Base-by-base conservation (phyloP, 2,113 vertebrate species). In the Psephotus haematonotus region DNA sequence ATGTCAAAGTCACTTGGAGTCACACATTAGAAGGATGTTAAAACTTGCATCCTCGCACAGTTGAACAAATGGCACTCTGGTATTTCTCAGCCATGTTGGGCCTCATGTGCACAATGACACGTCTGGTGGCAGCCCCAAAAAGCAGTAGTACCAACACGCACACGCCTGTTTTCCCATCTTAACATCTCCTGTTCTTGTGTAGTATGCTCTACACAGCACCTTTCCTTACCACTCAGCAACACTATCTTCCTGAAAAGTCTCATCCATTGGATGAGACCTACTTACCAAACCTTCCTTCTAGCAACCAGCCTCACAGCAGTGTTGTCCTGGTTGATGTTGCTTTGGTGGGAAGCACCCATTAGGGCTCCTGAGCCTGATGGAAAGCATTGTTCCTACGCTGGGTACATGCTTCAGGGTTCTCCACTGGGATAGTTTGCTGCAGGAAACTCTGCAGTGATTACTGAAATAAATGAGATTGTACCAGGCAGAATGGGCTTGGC, bases 391-490 rank as follows among this genome's bases (percentile, higher is more conserved):
- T 94, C 59, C 82, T 94, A 90, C 37, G 1, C 31, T 25, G 68
- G 33, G 88, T 79, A n/a, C 76, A 77, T 83, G 70, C 76, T 82
- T 70, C 83, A 2, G 31, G 52, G 88, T 11, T 95, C 88, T 92
- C 94, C 64, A 12, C 84, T 59, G 90, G 63, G 92, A 78, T 29
- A 89, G 50, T 82, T 52, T 91, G 43, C 93, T 92, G 82, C 77
- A 72, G 86, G 82, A 82, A 85, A 59, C 68, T 85, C 69, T 64
- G 1, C 63, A 65, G 84, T 60, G 88, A 89, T 97, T 70, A 92
- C 88, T 95, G 88, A 92, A 93, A 94, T 96, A 87, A 92, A 92
- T 46, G 82, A 84, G 63, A 79, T 80, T 0, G 17, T 92, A 82
- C 65, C 65, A 74, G 72, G 79, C 75, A 94, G 82, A 70, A 64